phyloP scores from a whole-genome alignment of 2,888 invertebrate species.

The Macropis europaea region DNA sequence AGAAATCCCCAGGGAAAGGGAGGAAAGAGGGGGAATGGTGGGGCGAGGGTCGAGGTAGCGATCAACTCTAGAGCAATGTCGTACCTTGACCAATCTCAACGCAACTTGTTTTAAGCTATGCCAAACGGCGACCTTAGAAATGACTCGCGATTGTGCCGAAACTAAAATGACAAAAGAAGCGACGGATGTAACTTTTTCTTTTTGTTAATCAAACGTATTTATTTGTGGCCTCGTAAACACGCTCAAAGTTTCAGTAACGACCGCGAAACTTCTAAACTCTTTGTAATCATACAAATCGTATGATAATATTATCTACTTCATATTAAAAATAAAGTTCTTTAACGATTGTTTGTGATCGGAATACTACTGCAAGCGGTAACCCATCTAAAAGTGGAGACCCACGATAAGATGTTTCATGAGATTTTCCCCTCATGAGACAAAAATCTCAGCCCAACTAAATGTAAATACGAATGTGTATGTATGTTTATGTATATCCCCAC shows the following conservation, averaged over 20 bases:
- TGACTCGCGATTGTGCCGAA: constrained; percentile 64
- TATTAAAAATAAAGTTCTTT: no score
- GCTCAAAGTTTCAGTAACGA: not conserved
- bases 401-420: no score
- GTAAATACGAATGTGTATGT: no score
- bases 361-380: no score
- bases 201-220: not conserved
- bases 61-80: constrained; percentile 73
- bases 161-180: constrained; percentile 59
- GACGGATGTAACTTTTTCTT: not conserved
- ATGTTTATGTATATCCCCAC: no score
- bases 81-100: constrained; percentile 79
- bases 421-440: no score
- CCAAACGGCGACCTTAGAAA: constrained; percentile 74
- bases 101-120: constrained; percentile 78
- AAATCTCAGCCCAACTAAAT: no score
- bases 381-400: no score
- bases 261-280: not conserved
- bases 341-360: no score
- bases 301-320: no score
- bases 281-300: no score
- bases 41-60: constrained; percentile 54
- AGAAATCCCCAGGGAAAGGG: constrained; percentile 22
- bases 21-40: constrained; percentile 9
- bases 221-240: not conserved